Base-by-base conservation (phyloP, 2,113 vertebrate genomes). In the Haemorhous mexicanus region DNA sequence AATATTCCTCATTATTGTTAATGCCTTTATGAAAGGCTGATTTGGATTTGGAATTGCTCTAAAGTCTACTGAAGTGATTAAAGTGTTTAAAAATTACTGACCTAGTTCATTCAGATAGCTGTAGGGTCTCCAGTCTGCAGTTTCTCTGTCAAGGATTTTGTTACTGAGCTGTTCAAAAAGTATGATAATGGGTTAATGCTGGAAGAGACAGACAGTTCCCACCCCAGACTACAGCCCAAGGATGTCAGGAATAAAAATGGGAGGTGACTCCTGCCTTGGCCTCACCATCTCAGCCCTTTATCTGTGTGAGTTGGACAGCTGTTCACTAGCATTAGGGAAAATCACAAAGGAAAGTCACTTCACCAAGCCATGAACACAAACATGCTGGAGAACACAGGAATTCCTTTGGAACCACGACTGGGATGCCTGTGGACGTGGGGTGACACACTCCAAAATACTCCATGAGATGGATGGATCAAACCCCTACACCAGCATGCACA, bases 81-180 rank as follows among this genome's bases (percentile, higher is more conserved):
- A 94, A 94, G 77, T 49, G 93, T 85, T 92, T 81, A 96, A 96
- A 93, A 95, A 83, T 97, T 96, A 99, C 99, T 98, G 94, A 99
- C 99, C 99, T 97, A 99, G 98, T 96, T 99, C 98, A 95, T 98
- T 99, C 97, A 99, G 98, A 98, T 98, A 99, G 98, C 98, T 98
- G 98, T 99, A 99, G 75, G 98, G 98, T 97, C 98, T 99, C 99
- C 99, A 99, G 94, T 98, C 98, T 94, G 98, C 97, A 93, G 98
- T 97, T 79, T 98, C 98, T 98, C 98, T 98, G 97, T 98, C 97
- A 55, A 97, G 98, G 97, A 98, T 98, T 98, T 99, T 98, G 96
- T 98, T 98, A 98, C 97, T 98, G 85, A 98, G 98, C 99, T 99
- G 98, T 97, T 96, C 95, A 97, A 97, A 96, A 95, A 98, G 98